Percentiles rank a stretch among this genome's conserved stretches.
Evolutionary conservation across 2,888 invertebrate species (phyloP).

Genomic region (Axea sp.): DNA sequence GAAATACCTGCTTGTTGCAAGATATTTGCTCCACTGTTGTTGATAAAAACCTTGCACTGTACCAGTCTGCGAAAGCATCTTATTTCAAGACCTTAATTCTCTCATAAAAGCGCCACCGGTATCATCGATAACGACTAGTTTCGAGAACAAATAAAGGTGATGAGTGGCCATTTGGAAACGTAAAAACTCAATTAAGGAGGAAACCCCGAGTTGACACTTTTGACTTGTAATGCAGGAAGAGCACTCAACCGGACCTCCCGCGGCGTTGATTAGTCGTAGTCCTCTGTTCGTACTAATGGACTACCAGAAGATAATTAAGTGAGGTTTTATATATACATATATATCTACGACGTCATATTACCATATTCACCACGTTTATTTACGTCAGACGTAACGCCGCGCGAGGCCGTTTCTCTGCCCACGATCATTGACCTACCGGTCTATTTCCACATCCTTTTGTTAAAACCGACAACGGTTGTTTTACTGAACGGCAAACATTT

Average conservation of each 20-base stretch:
- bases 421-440: slow-evolving; percentile 51
- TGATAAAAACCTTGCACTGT: no score
- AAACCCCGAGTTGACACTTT: slow-evolving; percentile 58
- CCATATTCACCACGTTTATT: slow-evolving; percentile 55
- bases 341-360: slow-evolving; percentile 40
- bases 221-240: slow-evolving; percentile 61
- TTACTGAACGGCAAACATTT: slow-evolving; percentile 27
- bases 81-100: no score
- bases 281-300: slow-evolving; percentile 60
- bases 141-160: slow-evolving; percentile 30
- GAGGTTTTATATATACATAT: slow-evolving; percentile 52
- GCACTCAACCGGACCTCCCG: slow-evolving; percentile 62
- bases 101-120: background rate
- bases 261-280: slow-evolving; percentile 56
- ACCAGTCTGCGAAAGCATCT: no score
- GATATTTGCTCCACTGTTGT: no score
- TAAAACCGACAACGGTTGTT: slow-evolving; percentile 5
- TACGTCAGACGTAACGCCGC: slow-evolving; percentile 39
- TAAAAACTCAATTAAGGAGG: slow-evolving; percentile 61
- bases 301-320: slow-evolving; percentile 60
- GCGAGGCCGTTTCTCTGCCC: slow-evolving; percentile 44
- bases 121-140: slow-evolving; percentile 23
- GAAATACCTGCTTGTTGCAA: no score
- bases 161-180: slow-evolving; percentile 51
- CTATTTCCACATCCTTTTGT: slow-evolving; percentile 34